A percentile compares a stretch with the other conserved stretches of the same genome.
These are phyloP conservation scores for Patella ulyssiponensis DNA, from an alignment of 2,888 invertebrate species.

Conservation along the genomic window DNA sequence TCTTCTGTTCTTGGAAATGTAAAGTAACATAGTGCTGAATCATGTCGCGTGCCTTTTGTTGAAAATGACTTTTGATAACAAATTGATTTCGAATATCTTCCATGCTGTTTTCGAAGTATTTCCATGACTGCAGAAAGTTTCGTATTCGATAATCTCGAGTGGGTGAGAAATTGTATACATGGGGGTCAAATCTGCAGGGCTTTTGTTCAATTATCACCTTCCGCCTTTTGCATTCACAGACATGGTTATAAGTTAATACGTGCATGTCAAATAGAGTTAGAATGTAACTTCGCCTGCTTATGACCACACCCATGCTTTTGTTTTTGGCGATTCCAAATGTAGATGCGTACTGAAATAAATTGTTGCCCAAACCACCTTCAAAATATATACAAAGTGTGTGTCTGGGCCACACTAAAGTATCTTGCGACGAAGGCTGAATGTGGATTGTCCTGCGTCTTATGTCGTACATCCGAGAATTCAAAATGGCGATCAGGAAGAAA, in stretches of 20 bases:
- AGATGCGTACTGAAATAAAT: background rate
- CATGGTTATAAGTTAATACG: background rate
- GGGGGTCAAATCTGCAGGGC: background rate
- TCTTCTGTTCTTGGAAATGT: background rate
- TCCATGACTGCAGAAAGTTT: conserved; percentile 1
- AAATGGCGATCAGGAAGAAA: background rate
- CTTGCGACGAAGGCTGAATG: background rate
- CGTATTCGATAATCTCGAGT: background rate
- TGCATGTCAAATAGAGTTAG: background rate
- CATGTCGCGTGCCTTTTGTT: background rate
- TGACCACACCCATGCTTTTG: conserved; percentile 1
- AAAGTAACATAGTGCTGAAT: background rate
- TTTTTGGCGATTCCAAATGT: background rate
- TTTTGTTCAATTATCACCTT: background rate
- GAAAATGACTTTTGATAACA: background rate
- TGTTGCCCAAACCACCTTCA: background rate
- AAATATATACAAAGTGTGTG: background rate
- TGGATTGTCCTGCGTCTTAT: background rate
- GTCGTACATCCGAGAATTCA: background rate
- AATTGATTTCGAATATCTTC: background rate
- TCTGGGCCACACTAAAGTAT: background rate
- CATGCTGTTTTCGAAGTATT: conserved; percentile 2
- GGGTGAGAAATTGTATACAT: background rate
- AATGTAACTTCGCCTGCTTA: background rate
- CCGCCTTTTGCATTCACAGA: background rate